phyloP scores from a whole-genome alignment of 2,888 invertebrate species.

The Tanytarsus gracilentus region DNA sequence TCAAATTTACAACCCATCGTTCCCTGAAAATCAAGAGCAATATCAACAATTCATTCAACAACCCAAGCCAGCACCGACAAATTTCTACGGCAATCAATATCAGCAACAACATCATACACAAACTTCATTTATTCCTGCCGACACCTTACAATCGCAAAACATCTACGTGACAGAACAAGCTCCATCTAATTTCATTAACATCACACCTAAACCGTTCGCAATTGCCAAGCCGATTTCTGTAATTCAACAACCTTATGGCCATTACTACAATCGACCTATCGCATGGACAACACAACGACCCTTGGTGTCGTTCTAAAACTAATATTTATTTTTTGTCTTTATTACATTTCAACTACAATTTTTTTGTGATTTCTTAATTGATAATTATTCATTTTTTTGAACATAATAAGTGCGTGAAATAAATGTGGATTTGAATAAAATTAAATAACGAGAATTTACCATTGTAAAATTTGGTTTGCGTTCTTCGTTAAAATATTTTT shows the following conservation, averaged over 20 bases:
- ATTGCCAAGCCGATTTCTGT: too few species aligned
- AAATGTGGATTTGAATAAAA: too few species aligned
- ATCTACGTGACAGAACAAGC: slow-evolving; percentile 6
- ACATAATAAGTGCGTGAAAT: too few species aligned
- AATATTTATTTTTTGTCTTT: not conserved
- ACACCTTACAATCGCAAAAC: not conserved
- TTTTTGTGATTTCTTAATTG: too few species aligned
- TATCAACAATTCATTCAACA: too few species aligned
- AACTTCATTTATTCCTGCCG: slow-evolving; percentile 6
- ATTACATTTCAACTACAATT: too few species aligned
- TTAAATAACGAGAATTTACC: too few species aligned
- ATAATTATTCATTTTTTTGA: too few species aligned
- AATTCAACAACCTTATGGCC: not conserved
- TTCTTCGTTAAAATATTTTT: too few species aligned
- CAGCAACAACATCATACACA: slow-evolving; percentile 18
- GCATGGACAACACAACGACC: not conserved
- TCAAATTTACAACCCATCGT: not conserved
- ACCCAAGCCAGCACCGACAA: not conserved
- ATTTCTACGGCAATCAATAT: not conserved
- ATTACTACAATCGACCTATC: not conserved
- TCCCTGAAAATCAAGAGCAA: not conserved
- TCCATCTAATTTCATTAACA: not conserved
- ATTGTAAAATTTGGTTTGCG: too few species aligned
- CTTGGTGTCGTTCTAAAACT: not conserved
- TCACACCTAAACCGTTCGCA: slow-evolving; percentile 17